Evolutionary conservation across 2,113 vertebrate species (phyloP).

Genomic region (Dicerorhinus sumatrensis): DNA sequence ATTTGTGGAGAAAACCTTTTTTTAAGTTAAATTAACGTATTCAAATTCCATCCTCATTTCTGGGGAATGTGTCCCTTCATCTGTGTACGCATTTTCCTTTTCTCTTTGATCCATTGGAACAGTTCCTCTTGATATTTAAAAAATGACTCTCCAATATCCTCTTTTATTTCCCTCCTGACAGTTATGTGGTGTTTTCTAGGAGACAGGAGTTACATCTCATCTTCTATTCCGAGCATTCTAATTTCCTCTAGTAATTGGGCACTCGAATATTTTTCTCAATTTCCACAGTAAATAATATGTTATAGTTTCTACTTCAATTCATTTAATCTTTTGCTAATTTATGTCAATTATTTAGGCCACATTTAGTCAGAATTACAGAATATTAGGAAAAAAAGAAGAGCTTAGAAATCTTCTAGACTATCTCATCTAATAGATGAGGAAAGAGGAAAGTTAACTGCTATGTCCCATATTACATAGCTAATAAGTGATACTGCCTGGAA

Average conservation of each 20-base stretch:
- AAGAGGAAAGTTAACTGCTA: not conserved
- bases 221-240: not conserved
- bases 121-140: not conserved
- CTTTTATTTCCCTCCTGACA: not conserved
- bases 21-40: not conserved
- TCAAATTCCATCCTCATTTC: not conserved
- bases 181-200: not conserved
- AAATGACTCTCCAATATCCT: not conserved
- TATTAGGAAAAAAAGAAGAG: not conserved
- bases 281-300: not conserved
- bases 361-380: not conserved
- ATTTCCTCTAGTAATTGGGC: not conserved
- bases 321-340: not conserved
- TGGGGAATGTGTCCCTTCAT: not conserved
- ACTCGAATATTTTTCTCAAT: not conserved
- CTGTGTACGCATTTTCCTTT: not conserved
- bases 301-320: not conserved
- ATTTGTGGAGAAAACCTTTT: not conserved
- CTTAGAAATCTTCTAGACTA: not conserved
- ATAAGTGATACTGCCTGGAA: not conserved
- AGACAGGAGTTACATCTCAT: not conserved
- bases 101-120: not conserved
- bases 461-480: not conserved
- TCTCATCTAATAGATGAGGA: not conserved
- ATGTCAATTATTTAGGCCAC: not conserved